A percentile compares a stretch with the other conserved stretches of the same genome.
These are phyloP conservation scores for Naso thynnoides DNA, from an alignment of 2,797 vertebrate species.

Conservation along the genomic window DNA sequence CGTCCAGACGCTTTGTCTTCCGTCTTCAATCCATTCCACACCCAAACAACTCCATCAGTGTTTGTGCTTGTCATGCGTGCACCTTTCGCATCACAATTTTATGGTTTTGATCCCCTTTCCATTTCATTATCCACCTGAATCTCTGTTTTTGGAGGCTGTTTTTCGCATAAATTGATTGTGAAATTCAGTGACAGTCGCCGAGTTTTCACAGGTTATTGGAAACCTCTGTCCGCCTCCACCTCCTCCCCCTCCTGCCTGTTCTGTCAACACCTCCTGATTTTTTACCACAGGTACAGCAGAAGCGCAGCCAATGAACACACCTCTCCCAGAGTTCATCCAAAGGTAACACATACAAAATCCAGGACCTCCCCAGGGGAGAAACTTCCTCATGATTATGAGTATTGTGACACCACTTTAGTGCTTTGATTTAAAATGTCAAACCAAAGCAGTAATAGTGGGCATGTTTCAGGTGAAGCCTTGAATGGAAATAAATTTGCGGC, in stretches of 20 bases:
- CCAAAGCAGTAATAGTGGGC: slow-evolving; percentile 23
- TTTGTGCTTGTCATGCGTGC: slow-evolving; percentile 43
- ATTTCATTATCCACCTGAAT: slow-evolving; percentile 65
- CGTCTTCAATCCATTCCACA: slow-evolving; percentile 63
- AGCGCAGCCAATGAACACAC: slow-evolving; percentile 69
- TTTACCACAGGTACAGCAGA: slow-evolving; percentile 75
- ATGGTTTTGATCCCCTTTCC: slow-evolving; percentile 33
- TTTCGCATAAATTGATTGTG: slow-evolving; percentile 66
- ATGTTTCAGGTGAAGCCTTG: slow-evolving; percentile 35
- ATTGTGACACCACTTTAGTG: slow-evolving; percentile 72
- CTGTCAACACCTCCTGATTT: slow-evolving; percentile 81
- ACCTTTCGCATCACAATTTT: slow-evolving; percentile 56
- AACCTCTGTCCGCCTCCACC: slow-evolving; percentile 47
- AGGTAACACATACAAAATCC: slow-evolving; percentile 80
- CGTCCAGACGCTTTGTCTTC: slow-evolving; percentile 73
- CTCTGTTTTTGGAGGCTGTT: slow-evolving; percentile 44
- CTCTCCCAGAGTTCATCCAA: slow-evolving; percentile 76
- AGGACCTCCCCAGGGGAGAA: slow-evolving; percentile 67
- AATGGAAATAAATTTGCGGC: slow-evolving; percentile 57
- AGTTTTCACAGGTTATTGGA: slow-evolving; percentile 66
- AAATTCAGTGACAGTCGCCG: slow-evolving; percentile 68
- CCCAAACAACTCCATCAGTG: slow-evolving; percentile 63
- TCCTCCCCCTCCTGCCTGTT: slow-evolving; percentile 44
- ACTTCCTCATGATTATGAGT: slow-evolving; percentile 51
- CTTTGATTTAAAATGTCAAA: slow-evolving; percentile 54